phyloP scores from a whole-genome alignment of 2,888 invertebrate genomes.

The Drosophila differens region DNA sequence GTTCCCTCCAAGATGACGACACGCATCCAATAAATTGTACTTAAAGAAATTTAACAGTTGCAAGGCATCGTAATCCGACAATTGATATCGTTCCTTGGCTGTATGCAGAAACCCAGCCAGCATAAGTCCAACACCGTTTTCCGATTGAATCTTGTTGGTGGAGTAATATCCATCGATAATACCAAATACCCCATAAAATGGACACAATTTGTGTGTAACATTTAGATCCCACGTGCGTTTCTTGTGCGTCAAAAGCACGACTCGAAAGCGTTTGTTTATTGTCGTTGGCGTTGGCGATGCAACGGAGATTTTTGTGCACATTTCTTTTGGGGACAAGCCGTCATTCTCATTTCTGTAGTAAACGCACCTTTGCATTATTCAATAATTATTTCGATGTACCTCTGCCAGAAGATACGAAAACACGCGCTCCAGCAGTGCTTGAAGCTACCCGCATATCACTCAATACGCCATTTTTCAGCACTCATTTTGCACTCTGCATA shows the following conservation, averaged over 20 bases:
- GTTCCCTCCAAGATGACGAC: conserved; percentile 14
- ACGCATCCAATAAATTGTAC: conserved; percentile 1
- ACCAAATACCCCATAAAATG: rapidly evolving
- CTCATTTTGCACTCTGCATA: neutral
- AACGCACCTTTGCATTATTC: conserved; percentile 28
- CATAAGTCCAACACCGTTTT: neutral
- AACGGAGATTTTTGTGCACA: conserved; percentile 16
- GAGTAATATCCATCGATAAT: conserved; percentile 9
- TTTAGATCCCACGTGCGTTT: rapidly evolving
- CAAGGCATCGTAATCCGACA: conserved; percentile 37
- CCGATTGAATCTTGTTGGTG: neutral
- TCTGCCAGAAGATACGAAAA: neutral
- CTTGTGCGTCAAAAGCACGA: neutral
- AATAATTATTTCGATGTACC: neutral
- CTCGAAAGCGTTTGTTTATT: neutral
- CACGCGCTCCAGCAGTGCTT: conserved; percentile 6
- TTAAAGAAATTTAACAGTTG: conserved; percentile 31
- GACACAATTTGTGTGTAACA: rapidly evolving
- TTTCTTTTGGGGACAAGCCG: neutral
- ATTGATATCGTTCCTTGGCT: conserved; percentile 17
- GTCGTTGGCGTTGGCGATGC: conserved; percentile 32
- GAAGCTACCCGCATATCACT: neutral
- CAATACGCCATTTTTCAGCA: neutral
- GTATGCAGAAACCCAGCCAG: conserved; percentile 21
- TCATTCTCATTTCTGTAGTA: neutral